phyloP scores from a whole-genome alignment of 2,797 vertebrate species.

The Sebastes oblongus region DNA sequence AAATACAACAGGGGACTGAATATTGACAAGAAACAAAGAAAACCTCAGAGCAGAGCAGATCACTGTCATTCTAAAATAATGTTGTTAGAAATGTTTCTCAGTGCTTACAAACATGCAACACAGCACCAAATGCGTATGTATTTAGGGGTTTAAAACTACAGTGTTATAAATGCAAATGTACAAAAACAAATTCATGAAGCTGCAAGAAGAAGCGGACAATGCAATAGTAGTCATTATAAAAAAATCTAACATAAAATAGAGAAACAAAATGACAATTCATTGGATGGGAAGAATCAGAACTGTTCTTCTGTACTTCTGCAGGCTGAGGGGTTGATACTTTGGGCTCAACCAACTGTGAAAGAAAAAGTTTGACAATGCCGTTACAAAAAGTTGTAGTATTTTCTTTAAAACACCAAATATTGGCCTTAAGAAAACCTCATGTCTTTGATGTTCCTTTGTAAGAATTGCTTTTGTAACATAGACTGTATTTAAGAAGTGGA shows the following conservation, averaged over 20 bases:
- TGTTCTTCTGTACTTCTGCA: background rate
- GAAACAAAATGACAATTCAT: background rate
- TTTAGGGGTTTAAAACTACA: background rate
- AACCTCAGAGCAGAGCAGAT: background rate
- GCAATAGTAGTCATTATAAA: background rate
- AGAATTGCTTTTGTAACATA: background rate
- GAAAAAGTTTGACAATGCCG: background rate
- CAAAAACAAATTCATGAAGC: background rate
- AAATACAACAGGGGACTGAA: background rate
- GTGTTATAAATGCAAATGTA: background rate
- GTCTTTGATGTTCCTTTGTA: background rate
- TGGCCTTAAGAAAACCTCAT: background rate
- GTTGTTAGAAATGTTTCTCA: background rate
- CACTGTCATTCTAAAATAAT: background rate
- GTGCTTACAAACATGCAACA: background rate
- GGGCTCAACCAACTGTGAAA: background rate
- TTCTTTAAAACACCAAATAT: background rate
- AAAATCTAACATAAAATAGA: background rate
- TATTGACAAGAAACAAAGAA: background rate
- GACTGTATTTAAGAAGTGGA: too few relatives aligned
- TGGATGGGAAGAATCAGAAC: background rate
- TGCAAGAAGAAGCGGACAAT: background rate
- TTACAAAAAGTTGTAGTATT: background rate
- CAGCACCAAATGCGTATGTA: background rate
- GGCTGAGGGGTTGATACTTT: background rate